Base-by-base conservation (phyloP, 2,888 invertebrate genomes). In the Alsophila aescularia region DNA sequence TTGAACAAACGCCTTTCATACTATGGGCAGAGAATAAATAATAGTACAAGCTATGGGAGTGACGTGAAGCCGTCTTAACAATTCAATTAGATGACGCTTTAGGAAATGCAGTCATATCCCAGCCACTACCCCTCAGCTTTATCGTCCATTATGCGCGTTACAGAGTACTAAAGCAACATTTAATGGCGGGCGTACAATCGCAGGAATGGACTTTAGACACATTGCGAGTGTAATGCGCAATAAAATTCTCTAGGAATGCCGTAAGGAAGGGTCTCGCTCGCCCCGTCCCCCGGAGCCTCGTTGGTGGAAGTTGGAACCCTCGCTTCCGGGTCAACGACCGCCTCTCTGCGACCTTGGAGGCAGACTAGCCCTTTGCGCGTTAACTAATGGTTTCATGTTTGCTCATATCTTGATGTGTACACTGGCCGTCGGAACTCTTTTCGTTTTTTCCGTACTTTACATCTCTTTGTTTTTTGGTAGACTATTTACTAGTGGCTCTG, bases 261-360 rank as follows among this genome's bases (percentile, higher is more conserved):
- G 67, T 64, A 67, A 61, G 64, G 21, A 50, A 43, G 39, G 49
- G 47, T 47, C 54, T 56, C 42, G 44, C 44, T 15, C 35, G 12
- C 14, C 21, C 24, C 24, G 10, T 39, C 21, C 6, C 39, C 13
- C 24, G 8, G 12, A 3, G 42, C 32, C 18, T 36, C 35, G 24
- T 15, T 42, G 43, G 39, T 39, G 45, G 52, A 45, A 51, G 50
- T 37, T 57, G 52, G 32, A 53, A 57, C 59, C 55, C 59, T 64
- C 49, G 53, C 45, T 83, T 85, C 79, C 82, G 82, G 86, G 84
- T 87, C 81, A 72, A 69, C 68, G 83, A 80, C 81, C 85, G 75
- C 63, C 54, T 60, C 62, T 58, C 56, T 51, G 54, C 73, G 77
- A 76, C 81, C 81, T 82, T 83, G 81, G 64, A 64, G 66, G 58